Evolutionary conservation across 2,113 vertebrate species (phyloP).

Genomic region (Bubo scandiacus): DNA sequence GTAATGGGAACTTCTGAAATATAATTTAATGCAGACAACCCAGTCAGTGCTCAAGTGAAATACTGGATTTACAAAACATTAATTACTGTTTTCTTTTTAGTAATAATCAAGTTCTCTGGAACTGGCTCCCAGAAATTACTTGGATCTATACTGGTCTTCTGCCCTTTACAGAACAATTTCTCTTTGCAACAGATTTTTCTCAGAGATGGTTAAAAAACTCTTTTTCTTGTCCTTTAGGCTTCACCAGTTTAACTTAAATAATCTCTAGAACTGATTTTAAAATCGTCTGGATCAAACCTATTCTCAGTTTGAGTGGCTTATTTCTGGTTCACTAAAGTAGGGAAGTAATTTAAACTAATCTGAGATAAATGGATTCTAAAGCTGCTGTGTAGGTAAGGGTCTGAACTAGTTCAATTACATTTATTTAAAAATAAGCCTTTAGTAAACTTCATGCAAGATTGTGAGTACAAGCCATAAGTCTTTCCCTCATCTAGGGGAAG

Average conservation of each 20-base stretch:
- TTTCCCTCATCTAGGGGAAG: background rate
- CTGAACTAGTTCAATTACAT: conserved; percentile 1
- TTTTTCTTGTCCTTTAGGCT: background rate
- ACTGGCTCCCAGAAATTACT: background rate
- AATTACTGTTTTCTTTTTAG: background rate
- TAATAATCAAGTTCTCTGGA: conserved; percentile 5
- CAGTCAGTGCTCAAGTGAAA: background rate
- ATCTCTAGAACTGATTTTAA: background rate
- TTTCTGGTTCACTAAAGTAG: background rate
- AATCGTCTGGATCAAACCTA: background rate
- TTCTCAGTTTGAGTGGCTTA: background rate
- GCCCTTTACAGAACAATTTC: background rate
- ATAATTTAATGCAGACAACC: background rate
- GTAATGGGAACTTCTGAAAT: conserved; percentile 39
- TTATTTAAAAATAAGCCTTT: conserved; percentile 24
- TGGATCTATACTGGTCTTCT: background rate
- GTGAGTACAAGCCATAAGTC: background rate
- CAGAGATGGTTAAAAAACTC: background rate
- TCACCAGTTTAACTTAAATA: background rate
- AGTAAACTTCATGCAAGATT: background rate
- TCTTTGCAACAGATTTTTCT: background rate
- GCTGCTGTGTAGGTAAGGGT: background rate
- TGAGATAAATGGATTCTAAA: conserved; percentile 6
- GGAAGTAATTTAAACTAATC: background rate
- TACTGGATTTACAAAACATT: background rate